phyloP scores from a whole-genome alignment of 2,113 vertebrate species.

The Cariama cristata region DNA sequence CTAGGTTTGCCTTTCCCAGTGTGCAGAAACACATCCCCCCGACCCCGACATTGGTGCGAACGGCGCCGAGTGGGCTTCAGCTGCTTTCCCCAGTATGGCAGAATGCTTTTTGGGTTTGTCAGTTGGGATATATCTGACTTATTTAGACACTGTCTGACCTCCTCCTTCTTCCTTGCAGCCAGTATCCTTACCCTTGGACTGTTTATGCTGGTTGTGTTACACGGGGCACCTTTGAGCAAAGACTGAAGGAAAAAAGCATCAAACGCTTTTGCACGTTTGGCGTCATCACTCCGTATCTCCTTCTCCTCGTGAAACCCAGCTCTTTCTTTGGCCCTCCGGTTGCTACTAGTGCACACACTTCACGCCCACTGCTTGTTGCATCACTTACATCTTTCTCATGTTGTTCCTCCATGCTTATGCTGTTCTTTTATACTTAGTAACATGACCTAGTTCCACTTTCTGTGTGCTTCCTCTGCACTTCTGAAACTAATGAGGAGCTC shows the following conservation, averaged over 20 bases:
- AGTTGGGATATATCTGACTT: background rate
- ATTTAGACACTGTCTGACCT: background rate
- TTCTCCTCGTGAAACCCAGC: background rate
- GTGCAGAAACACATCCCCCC: background rate
- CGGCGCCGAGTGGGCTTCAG: background rate
- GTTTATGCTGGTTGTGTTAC: background rate
- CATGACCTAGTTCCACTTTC: constrained; percentile 56
- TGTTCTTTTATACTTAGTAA: constrained; percentile 35
- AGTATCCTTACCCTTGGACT: background rate
- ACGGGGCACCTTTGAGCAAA: background rate
- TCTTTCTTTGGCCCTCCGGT: background rate
- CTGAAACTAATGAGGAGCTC: constrained; percentile 18
- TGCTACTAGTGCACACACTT: background rate
- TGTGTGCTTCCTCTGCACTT: constrained; percentile 42
- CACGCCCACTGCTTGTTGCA: background rate
- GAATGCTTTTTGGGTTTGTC: background rate
- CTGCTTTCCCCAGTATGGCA: background rate
- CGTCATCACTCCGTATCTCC: background rate
- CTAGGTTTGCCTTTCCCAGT: background rate
- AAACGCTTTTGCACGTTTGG: background rate
- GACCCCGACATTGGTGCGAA: background rate
- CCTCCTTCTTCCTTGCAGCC: background rate
- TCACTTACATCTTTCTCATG: background rate
- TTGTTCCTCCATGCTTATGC: background rate
- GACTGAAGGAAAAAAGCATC: background rate